Evolutionary conservation across 2,888 invertebrate genomes (phyloP), one percentile per base, ranked within the genome.

Genomic region (Furcula furcula): DNA sequence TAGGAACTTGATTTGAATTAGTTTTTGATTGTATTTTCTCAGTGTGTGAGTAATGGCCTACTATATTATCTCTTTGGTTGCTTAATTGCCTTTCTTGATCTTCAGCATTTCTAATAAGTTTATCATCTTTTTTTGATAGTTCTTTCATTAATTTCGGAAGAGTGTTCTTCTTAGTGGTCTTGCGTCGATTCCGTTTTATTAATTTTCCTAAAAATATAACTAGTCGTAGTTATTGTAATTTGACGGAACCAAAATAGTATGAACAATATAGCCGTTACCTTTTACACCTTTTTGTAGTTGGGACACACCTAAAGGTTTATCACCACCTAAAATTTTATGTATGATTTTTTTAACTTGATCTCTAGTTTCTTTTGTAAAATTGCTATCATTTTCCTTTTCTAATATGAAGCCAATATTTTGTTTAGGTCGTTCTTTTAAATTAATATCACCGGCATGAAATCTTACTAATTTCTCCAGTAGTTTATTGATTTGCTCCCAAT

Each of bases 341-440:
- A 88, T 76, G 3, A 88, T 84, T 67, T 73, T 74, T 57, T 67
- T 87, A 27, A 76, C 84, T 60, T 89, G 73, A 42, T 66, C 59
- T 39, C 79, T 76, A 31, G 51, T 66, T 16, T 55, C 42, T 31
- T 33, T 40, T 31, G 31, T 23, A 33, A 37, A 33, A 26, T 42
- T 21, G 7, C 45, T 43, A 20, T 30, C 40, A 16, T 40, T 38
- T 34, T 21, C 37, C 37, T 49, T 49, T 32, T 12, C 15, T 14
- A 16, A 29, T 0, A 26, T n/a, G 7, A 2, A 1, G 14, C 27
- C 25, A 4, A 7, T 20, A 28, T 52, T 37, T 20, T 22, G 26
- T 7, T 48, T 57, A 31, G 49, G 47, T 4, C 51, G 31, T 50
- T 58, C 48, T 50, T 66, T 69, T 1, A 71, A 20, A 39, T 63